These are phyloP conservation scores for Carlito syrichta DNA, from an alignment of 2,113 vertebrate genomes.

Conservation along the genomic window DNA sequence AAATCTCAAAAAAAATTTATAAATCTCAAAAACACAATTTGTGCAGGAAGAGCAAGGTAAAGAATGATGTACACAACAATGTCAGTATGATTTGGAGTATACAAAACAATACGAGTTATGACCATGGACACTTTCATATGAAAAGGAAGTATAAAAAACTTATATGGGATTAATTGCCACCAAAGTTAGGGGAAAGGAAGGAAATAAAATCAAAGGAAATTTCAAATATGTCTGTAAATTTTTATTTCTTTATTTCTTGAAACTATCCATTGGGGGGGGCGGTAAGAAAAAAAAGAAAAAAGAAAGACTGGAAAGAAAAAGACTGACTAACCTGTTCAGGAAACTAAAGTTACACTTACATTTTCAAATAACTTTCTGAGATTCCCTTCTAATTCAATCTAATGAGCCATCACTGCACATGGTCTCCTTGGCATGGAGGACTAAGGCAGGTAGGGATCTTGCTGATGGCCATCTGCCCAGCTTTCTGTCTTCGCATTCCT, in stretches of 20 bases:
- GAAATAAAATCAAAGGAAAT: not conserved
- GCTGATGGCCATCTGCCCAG: not conserved
- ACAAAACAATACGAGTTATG: not conserved
- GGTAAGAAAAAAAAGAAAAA: not conserved
- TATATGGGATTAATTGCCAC: not conserved
- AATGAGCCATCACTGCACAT: not conserved
- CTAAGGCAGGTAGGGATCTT: not conserved
- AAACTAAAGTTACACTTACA: not conserved
- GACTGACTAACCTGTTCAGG: not conserved
- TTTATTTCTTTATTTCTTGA: not conserved
- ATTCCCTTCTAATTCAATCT: not conserved
- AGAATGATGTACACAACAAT: not conserved
- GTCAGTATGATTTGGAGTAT: not conserved
- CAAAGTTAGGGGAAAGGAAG: not conserved
- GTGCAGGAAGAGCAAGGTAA: not conserved
- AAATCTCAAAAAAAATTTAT: not conserved
- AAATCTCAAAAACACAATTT: not conserved
- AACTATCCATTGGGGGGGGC: not conserved
- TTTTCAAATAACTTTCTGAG: constrained; percentile 13
- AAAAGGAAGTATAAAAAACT: not conserved
- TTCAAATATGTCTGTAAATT: not conserved
- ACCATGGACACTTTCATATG: not conserved
- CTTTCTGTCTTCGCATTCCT: not conserved
- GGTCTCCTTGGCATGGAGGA: not conserved
- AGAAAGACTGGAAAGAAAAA: not conserved